A percentile compares a stretch with the other conserved stretches of the same genome.
These are phyloP conservation scores for Criorhina ranunculi DNA, from an alignment of 2,888 invertebrate genomes.

Conservation along the genomic window DNA sequence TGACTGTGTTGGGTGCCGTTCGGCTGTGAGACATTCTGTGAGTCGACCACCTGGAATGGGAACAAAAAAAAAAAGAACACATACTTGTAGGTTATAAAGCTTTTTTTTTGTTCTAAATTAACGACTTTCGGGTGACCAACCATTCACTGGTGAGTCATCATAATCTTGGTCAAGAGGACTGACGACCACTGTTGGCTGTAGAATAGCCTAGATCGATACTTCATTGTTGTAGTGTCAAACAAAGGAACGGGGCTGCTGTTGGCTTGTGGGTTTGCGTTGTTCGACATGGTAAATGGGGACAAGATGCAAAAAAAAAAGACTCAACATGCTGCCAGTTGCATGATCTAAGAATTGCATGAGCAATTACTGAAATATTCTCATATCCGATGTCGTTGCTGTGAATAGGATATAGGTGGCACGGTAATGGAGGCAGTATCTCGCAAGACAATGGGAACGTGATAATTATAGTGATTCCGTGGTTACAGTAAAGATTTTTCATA, in stretches of 20 bases:
- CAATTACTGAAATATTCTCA: conserved; percentile 66
- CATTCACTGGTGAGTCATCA: conserved; percentile 71
- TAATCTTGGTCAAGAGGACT: conserved; percentile 57
- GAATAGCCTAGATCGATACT: conserved; percentile 41
- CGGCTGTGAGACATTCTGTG: conserved; percentile 84
- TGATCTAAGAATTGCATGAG: conserved; percentile 52
- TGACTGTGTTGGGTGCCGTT: conserved; percentile 84
- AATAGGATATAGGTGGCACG: conserved; percentile 56
- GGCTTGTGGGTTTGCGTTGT: conserved; percentile 15
- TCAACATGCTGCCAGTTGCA: no score
- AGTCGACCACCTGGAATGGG: conserved; percentile 84
- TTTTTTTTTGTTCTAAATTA: conserved; percentile 59
- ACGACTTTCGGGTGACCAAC: conserved; percentile 53
- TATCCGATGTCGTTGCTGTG: conserved; percentile 31
- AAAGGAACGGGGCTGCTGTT: conserved; percentile 41
- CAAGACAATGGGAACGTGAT: conserved; percentile 28
- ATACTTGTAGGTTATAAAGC: conserved; percentile 16
- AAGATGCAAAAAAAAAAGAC: conserved; percentile 43
- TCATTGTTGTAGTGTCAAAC: conserved; percentile 62
- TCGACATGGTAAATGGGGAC: conserved; percentile 68
- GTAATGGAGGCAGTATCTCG: not conserved
- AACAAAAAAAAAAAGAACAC: conserved; percentile 64
- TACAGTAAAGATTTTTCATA: not conserved
- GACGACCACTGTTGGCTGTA: conserved; percentile 56
- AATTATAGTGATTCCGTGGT: conserved; percentile 46